phyloP scores from a whole-genome alignment of 1,140 invertebrate species.

The Samia ricini region DNA sequence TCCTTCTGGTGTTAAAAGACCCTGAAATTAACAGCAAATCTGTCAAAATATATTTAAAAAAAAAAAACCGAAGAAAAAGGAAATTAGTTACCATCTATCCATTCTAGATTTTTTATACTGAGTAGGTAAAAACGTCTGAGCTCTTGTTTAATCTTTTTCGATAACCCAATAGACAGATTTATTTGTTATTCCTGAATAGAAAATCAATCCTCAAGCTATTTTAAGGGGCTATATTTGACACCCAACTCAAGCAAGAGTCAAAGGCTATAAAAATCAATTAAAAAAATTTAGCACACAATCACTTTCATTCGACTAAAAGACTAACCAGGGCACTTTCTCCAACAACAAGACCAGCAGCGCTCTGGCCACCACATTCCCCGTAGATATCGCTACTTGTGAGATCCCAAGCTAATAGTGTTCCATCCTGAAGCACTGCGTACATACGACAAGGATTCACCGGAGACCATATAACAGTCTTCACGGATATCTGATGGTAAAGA shows the following conservation, averaged over 20 bases:
- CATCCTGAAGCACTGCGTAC: conserved; percentile 18
- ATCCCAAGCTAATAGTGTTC: conserved; percentile 30
- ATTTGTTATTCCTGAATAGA: too few relatives aligned
- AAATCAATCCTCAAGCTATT: too few relatives aligned
- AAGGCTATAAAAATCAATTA: not conserved
- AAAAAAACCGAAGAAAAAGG: too few relatives aligned
- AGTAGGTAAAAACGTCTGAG: too few relatives aligned
- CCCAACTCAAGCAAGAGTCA: not conserved
- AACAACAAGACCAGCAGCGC: not conserved
- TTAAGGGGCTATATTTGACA: too few relatives aligned
- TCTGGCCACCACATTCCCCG: conserved; percentile 16
- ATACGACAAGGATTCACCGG: conserved; percentile 37
- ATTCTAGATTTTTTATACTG: not conserved
- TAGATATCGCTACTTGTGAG: conserved; percentile 46
- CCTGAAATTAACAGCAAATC: conserved; percentile 24
- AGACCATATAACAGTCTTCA: conserved; percentile 37
- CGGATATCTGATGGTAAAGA: conserved; percentile 11
- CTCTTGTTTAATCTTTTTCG: too few relatives aligned
- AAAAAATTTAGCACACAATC: too few relatives aligned
- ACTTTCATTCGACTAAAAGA: not conserved
- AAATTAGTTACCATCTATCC: too few relatives aligned
- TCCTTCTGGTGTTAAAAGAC: conserved; percentile 29
- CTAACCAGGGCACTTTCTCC: conserved; percentile 24
- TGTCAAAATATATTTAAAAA: too few relatives aligned
- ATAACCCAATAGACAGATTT: too few relatives aligned